A percentile compares a stretch with the other conserved stretches of the same genome.
Evolutionary conservation across 1,140 invertebrate genomes (phyloP).

Genomic region (Cataglyphis hispanica): DNA sequence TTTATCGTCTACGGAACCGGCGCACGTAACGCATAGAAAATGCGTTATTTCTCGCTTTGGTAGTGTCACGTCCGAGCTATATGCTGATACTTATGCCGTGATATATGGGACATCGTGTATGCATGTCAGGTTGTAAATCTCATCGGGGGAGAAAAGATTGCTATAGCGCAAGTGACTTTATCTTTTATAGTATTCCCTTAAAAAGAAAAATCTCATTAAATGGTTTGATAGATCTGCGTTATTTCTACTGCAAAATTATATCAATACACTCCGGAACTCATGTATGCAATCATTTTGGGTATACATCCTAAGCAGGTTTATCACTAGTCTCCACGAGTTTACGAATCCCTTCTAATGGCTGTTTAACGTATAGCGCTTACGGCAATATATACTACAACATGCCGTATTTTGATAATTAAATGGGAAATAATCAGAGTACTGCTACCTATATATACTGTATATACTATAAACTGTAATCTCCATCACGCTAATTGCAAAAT

Average conservation of each 20-base stretch:
- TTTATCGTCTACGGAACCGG: slow-evolving; percentile 6
- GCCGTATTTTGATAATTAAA: slow-evolving; percentile 48
- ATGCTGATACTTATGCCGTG: slow-evolving; percentile 1
- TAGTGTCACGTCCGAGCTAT: not conserved
- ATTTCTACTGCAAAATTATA: slow-evolving; percentile 5
- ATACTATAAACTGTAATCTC: slow-evolving; percentile 30
- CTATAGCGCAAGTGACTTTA: not conserved
- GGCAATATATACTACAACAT: not conserved
- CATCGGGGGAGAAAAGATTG: not conserved
- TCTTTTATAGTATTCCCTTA: not conserved
- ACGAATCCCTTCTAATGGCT: slow-evolving; percentile 2
- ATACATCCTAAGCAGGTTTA: not conserved
- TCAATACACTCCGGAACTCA: not conserved
- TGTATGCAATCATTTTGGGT: not conserved
- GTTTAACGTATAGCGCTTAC: slow-evolving; percentile 18
- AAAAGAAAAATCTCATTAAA: not conserved
- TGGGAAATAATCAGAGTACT: slow-evolving; percentile 24
- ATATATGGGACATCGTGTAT: slow-evolving; percentile 2
- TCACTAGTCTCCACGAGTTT: not conserved
- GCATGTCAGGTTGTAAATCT: slow-evolving; percentile 29
- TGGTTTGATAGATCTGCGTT: not conserved
- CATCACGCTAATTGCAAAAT: not conserved
- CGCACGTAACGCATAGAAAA: not conserved
- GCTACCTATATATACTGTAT: not conserved
- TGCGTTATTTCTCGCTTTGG: not conserved